Evolutionary conservation across 2,888 invertebrate species (phyloP).

Genomic region (Boloria euphrosyne): DNA sequence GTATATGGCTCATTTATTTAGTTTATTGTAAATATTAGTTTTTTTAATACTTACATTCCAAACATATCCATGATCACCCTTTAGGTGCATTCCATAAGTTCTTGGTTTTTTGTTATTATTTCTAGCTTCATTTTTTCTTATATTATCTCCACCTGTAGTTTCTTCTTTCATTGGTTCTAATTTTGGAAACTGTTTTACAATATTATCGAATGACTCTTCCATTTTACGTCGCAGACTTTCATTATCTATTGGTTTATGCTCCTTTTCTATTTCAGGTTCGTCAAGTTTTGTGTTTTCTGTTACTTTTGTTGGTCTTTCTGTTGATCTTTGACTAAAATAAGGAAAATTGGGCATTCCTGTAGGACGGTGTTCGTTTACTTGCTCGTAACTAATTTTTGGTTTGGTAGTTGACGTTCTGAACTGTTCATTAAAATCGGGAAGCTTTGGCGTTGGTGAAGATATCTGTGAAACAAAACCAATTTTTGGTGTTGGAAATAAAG

Average conservation of each 20-base stretch:
- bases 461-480: no score
- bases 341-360: not conserved
- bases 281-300: not conserved
- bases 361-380: not conserved
- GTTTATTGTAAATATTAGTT: not conserved
- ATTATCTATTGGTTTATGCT: conserved; percentile 4
- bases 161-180: not conserved
- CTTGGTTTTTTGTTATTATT: conserved; percentile 9
- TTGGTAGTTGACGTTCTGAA: not conserved
- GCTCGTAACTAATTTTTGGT: not conserved
- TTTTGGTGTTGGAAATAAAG: no score
- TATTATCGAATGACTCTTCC: conserved; percentile 26
- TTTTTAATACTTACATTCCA: conserved; percentile 38
- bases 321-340: not conserved
- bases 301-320: not conserved
- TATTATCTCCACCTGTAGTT: not conserved
- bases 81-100: conserved; percentile 33
- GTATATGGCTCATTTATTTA: no score
- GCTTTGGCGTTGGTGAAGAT: not conserved
- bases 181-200: conserved; percentile 13
- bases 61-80: conserved; percentile 32
- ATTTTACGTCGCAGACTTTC: conserved; percentile 24
- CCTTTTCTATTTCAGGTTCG: not conserved
- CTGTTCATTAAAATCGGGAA: not conserved
- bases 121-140: conserved; percentile 3